Conservation (phyloP, 2,113 vertebrate species). For the Regulus satrapa region DNA sequence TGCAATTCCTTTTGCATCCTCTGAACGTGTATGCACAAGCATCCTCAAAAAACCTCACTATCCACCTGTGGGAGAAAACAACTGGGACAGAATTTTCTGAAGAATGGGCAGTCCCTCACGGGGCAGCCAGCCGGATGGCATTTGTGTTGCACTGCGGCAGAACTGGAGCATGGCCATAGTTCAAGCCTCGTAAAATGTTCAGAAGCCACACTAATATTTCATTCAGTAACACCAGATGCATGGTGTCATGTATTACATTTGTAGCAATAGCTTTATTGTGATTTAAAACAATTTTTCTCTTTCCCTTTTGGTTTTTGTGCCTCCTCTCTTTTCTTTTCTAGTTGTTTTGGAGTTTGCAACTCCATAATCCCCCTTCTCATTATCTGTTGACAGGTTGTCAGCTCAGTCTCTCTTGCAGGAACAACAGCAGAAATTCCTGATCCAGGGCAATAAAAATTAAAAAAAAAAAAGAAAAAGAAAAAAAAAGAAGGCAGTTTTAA, state of each 20-base stretch:
- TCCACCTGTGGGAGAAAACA: rapidly evolving
- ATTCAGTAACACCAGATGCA: not conserved
- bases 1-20: not conserved
- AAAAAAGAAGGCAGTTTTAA: not conserved
- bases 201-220: not conserved
- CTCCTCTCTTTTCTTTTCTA: not conserved
- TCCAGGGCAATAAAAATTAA: not conserved
- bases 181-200: not conserved
- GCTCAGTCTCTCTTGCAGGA: not conserved
- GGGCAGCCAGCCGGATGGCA: not conserved
- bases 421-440: not conserved
- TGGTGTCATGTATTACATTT: not conserved
- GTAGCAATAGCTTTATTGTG: not conserved
- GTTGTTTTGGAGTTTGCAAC: not conserved
- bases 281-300: not conserved
- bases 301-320: not conserved
- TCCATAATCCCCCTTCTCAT: not conserved
- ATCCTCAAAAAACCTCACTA: not conserved
- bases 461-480: not conserved
- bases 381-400: not conserved
- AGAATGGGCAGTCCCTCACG: rapidly evolving
- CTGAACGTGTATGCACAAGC: not conserved
- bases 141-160: not conserved
- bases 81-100: not conserved
- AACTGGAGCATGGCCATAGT: not conserved